phyloP scores from a whole-genome alignment of 2,113 vertebrate species.

The Miniopterus natalensis region DNA sequence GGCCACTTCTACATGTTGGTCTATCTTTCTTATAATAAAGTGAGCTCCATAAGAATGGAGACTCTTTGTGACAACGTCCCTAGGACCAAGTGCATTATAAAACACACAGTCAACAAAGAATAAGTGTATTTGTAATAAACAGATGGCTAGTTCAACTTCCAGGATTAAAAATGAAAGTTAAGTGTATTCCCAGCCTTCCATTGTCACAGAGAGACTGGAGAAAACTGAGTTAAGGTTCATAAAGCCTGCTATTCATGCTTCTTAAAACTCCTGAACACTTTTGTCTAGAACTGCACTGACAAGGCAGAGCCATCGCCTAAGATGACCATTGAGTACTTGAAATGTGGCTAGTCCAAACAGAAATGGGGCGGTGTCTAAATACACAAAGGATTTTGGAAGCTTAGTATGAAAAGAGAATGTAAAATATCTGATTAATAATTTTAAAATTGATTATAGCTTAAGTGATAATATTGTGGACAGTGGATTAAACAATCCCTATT shows the following conservation, averaged over 20 bases:
- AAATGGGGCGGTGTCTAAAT: not conserved
- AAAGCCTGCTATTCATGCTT: not conserved
- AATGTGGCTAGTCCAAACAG: not conserved
- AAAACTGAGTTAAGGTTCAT: not conserved
- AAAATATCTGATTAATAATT: not conserved
- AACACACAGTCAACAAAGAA: not conserved
- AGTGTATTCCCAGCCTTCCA: not conserved
- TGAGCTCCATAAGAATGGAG: not conserved
- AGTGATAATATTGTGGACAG: not conserved
- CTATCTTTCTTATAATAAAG: not conserved
- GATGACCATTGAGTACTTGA: not conserved
- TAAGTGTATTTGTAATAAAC: not conserved
- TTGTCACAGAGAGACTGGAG: not conserved
- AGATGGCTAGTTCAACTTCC: not conserved
- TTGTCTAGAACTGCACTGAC: not conserved
- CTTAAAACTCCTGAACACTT: not conserved
- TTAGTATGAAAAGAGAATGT: not conserved
- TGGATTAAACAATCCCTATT: not conserved
- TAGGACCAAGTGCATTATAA: not conserved
- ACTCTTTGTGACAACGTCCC: not conserved
- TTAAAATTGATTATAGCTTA: not conserved
- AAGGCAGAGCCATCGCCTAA: not conserved
- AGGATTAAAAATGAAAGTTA: conserved; percentile 27
- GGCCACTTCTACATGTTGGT: not conserved
- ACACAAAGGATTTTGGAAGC: not conserved